Percentiles rank a stretch among this genome's conserved stretches.
These are phyloP conservation scores for Limnodromus scolopaceus DNA, from an alignment of 2,797 vertebrate genomes.

Conservation along the genomic window DNA sequence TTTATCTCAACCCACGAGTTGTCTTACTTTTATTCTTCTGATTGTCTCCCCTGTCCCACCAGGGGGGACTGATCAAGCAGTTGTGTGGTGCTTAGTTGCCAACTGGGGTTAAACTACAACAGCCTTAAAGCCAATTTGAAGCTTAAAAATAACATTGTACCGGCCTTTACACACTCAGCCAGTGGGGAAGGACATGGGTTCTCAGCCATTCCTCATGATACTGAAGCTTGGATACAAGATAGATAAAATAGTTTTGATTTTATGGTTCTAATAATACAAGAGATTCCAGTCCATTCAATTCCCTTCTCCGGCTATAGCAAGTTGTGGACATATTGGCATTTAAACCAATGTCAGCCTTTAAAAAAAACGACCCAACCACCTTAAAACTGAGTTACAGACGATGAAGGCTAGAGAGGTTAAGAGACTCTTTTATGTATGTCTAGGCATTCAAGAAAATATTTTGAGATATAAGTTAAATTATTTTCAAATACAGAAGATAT, in stretches of 20 bases:
- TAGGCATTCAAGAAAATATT: neutral
- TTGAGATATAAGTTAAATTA: neutral
- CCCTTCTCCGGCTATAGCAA: neutral
- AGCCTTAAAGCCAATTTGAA: neutral
- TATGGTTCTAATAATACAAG: neutral
- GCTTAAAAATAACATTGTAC: neutral
- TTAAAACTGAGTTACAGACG: neutral
- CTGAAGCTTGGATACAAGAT: neutral
- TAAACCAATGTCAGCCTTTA: neutral
- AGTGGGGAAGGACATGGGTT: neutral
- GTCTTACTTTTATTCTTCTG: neutral
- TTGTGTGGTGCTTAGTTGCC: neutral
- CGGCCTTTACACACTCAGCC: rapidly evolving
- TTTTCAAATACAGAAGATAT: neutral
- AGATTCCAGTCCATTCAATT: neutral
- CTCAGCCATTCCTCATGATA: neutral
- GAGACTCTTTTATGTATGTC: neutral
- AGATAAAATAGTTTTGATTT: neutral
- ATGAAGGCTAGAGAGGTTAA: neutral
- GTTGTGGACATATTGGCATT: neutral
- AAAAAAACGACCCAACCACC: rapidly evolving
- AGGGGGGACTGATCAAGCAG: neutral
- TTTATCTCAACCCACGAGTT: neutral
- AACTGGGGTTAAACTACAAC: neutral
- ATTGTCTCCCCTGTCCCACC: neutral